Conservation (phyloP, 2,113 vertebrate genomes). For the Cinclus cinclus region DNA sequence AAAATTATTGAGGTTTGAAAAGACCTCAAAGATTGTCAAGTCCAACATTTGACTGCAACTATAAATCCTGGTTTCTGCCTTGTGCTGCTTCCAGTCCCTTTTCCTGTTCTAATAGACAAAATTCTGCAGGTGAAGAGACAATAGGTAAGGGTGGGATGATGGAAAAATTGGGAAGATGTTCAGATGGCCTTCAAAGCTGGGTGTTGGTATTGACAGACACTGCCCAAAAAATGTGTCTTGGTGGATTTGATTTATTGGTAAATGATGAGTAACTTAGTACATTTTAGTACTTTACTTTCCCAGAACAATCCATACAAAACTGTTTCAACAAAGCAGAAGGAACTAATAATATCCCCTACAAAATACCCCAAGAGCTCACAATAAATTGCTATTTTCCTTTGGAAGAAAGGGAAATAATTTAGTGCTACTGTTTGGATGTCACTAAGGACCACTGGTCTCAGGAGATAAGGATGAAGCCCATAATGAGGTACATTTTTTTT, state of each 20-base stretch:
- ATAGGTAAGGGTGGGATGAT: background rate
- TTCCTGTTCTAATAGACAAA: background rate
- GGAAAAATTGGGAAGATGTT: background rate
- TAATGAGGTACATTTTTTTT: background rate
- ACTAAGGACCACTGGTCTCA: background rate
- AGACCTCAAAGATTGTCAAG: background rate
- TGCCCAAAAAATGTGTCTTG: background rate
- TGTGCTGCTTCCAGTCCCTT: background rate
- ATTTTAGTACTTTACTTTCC: background rate
- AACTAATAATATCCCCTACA: background rate
- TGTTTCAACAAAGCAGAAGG: background rate
- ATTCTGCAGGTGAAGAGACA: background rate
- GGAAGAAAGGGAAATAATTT: background rate
- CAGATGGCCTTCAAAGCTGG: background rate
- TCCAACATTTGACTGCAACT: background rate
- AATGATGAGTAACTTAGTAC: background rate
- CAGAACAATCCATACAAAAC: background rate
- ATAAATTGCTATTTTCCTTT: background rate
- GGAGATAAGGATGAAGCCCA: background rate
- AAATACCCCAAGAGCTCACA: background rate
- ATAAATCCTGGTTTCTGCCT: background rate
- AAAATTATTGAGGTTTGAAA: background rate
- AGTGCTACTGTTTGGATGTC: background rate
- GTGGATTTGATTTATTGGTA: background rate
- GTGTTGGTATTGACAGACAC: background rate